Base-by-base conservation (phyloP, 2,797 vertebrate genomes). In the Cynodonichthys magdalenae region DNA sequence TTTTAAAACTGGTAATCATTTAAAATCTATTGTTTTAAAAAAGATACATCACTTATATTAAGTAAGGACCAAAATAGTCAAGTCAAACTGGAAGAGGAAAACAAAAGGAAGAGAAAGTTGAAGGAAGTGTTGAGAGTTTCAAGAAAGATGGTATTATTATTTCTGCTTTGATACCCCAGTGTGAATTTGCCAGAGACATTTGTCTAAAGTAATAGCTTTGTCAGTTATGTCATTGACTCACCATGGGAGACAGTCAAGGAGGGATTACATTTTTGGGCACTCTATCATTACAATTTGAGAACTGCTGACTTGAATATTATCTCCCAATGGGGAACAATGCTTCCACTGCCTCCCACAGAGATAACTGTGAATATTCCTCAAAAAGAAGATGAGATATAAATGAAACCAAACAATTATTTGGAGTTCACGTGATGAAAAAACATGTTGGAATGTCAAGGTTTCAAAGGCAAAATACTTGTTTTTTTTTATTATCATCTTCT, bases 181-280 rank as follows among this genome's bases (percentile, higher is more conserved):
- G 85, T 85, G 88, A 87, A 70, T 84, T 86, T 86, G 79, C 84
- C 70, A 71, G 76, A 90, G 71, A 89, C 89, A 91, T 93, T 90
- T 90, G 83, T 92, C 85, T 89, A 84, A 76, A 75, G 80, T 91
- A 92, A 92, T 92, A 85, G 87, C 85, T 89, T 87, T 90, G 89
- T 90, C 87, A 89, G 84, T 88, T 86, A 86, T 89, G 87, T 83
- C 84, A 88, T 87, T 87, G 86, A 86, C 85, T 91, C 83, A 83
- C 90, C 80, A 77, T 89, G 86, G 89, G 90, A 90, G 78, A 87
- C 81, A 90, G 87, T 89, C 82, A 81, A 89, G 85, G 83, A 91
- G 85, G 86, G 85, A 90, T 91, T 90, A 87, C 87, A 90, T 84
- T 89, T 89, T 89, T 86, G 85, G 88, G 84, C 83, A 89, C 76